A percentile compares a stretch with the other conserved stretches of the same genome.
These are phyloP conservation scores for Tetrapedia diversipes DNA, from an alignment of 2,888 invertebrate species.

Conservation along the genomic window DNA sequence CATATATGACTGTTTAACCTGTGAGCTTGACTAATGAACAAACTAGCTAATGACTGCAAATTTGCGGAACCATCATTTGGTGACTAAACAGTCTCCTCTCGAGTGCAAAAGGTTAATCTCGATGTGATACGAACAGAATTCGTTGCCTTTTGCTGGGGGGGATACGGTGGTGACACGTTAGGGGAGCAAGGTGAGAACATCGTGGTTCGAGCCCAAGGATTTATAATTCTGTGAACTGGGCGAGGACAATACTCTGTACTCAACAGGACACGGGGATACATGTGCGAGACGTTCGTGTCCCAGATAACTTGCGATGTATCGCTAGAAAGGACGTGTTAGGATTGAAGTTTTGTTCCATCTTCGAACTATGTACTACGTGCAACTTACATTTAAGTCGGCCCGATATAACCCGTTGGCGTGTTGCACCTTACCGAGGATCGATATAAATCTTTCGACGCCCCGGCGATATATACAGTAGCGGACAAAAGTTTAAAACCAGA, in stretches of 20 bases:
- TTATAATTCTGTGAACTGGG: constrained; percentile 35
- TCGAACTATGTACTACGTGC: constrained; percentile 38
- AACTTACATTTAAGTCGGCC: constrained; percentile 52
- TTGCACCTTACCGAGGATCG: constrained; percentile 33
- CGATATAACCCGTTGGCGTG: background rate
- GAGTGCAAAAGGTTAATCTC: no score
- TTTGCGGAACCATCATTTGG: no score
- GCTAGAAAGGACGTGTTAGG: constrained; percentile 43
- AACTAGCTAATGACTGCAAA: no score
- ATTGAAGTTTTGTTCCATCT: constrained; percentile 51
- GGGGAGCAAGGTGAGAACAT: background rate
- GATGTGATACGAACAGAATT: background rate
- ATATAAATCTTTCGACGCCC: no score
- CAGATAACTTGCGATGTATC: constrained; percentile 58
- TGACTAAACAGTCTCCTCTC: no score
- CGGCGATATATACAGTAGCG: no score
- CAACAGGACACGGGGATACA: constrained; percentile 52
- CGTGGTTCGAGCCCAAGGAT: no score
- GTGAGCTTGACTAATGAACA: no score
- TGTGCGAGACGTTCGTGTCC: constrained; percentile 41
- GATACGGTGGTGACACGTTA: no score
- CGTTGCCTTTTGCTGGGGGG: background rate
- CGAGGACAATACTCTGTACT: constrained; percentile 50
- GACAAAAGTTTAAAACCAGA: no score
- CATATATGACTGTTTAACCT: no score